phyloP scores from a whole-genome alignment of 2,888 invertebrate species.

The Oscheius myriophilus region DNA sequence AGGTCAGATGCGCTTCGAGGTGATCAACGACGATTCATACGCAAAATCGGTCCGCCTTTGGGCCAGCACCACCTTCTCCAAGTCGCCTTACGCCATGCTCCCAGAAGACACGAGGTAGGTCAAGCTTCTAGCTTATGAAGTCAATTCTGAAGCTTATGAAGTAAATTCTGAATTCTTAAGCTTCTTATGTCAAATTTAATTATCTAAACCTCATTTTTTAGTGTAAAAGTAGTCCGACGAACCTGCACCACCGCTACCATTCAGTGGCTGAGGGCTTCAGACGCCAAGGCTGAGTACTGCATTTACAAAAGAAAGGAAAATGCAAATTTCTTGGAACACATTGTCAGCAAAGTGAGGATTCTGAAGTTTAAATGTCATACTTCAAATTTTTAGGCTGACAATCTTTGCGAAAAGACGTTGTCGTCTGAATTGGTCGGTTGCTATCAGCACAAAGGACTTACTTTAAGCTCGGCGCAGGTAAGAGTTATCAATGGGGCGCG shows the following conservation, averaged over 20 bases:
- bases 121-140: neutral
- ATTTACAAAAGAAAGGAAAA: conserved; percentile 51
- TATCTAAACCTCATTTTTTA: conserved; percentile 34
- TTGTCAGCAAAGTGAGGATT: conserved; percentile 48
- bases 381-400: conserved; percentile 38
- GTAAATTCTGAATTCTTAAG: neutral
- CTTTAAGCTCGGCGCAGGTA: too few species aligned
- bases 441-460: conserved; percentile 46
- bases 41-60: conserved; percentile 48
- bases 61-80: conserved; percentile 49
- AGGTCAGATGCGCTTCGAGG: conserved; percentile 55
- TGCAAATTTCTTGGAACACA: conserved; percentile 52
- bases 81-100: conserved; percentile 58
- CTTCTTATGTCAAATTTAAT: neutral
- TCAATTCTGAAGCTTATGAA: conserved; percentile 6
- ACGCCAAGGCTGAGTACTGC: conserved; percentile 54
- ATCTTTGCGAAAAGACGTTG: conserved; percentile 49
- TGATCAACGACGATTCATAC: conserved; percentile 57
- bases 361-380: neutral
- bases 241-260: conserved; percentile 44
- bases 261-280: conserved; percentile 56
- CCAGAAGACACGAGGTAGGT: conserved; percentile 61
- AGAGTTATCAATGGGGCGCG: too few species aligned
- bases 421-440: conserved; percentile 53
- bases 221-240: conserved; percentile 48